Base-by-base conservation (phyloP, 2,113 vertebrate species). In the Uria lomvia region DNA sequence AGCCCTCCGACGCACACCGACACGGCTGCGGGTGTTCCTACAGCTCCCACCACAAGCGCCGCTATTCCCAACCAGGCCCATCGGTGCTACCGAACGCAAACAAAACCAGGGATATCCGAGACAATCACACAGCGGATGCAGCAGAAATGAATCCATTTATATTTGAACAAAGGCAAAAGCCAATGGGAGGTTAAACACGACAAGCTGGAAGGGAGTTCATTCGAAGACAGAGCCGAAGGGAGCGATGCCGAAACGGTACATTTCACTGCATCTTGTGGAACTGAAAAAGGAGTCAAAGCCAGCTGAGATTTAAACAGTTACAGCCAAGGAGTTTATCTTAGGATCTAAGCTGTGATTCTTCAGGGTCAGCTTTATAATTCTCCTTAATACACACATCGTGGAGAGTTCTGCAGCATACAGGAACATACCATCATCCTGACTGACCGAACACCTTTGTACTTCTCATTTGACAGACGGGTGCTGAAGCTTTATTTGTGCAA, bases 401-500 rank as follows among this genome's bases (percentile, higher is more conserved):
- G 71, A 86, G 77, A 73, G 81, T 90, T 87, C 74, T 91, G 89
- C 90, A 95, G 87, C 84, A 88, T 53, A 58, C 3, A 88, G 77
- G 77, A 94, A 91, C 34, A 90, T 15, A 56, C 74, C 90, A 76
- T 68, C 77, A 71, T 74, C 73, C 94, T 73, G 84, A 76, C 42
- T 60, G 68, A 74, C 78, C 34, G 70, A 92, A 79, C 77, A 88
- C 75, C 93, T 79, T 59, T 56, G 65, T 83, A 71, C 52, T 87
- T 93, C 58, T 79, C 92, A 92, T 90, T 86, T 83, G 38, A 91
- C 87, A 92, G 91, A 82, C 77, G 73, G 81, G 60, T 50, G 75
- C 65, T 45, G 94, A 97, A 93, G 94, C 83, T 94, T 92, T 88
- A 88, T 73, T 86, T 96, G 97, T 97, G 96, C 97, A 97, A 98